phyloP scores from a whole-genome alignment of 2,113 vertebrate species.

The Irena cyanogastra region DNA sequence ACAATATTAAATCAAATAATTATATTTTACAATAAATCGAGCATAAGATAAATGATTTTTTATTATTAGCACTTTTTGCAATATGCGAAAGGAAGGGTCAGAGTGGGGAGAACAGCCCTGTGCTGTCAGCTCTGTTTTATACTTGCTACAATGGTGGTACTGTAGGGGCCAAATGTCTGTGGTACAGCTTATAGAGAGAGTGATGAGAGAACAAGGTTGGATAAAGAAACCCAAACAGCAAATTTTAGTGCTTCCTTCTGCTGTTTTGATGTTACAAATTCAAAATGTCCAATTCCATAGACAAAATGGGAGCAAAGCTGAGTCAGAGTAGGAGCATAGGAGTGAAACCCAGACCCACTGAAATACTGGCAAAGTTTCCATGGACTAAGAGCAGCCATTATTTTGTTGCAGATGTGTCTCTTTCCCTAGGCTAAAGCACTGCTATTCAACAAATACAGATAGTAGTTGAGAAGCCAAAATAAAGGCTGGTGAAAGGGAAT shows the following conservation, averaged over 20 bases:
- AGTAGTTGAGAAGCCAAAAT: neutral
- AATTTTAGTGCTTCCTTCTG: neutral
- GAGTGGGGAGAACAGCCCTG: neutral
- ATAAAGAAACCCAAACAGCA: neutral
- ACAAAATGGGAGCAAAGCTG: neutral
- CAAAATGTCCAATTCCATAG: neutral
- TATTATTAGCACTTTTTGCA: neutral
- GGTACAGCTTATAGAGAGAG: neutral
- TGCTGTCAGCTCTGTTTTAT: neutral
- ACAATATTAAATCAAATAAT: neutral
- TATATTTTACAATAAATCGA: neutral
- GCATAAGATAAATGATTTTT: no score
- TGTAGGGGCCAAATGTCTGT: neutral
- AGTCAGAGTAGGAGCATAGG: neutral
- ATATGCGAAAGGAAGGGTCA: neutral
- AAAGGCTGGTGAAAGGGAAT: neutral
- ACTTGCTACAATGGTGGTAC: neutral
- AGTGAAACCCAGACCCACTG: neutral
- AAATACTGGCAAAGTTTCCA: neutral
- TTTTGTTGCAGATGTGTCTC: neutral
- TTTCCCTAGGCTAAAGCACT: neutral
- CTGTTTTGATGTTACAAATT: neutral
- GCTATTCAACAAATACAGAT: fast-evolving
- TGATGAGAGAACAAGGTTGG: neutral
- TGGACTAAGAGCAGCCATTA: neutral